Evolutionary conservation across 2,113 vertebrate genomes (phyloP), one percentile per base, ranked within the genome.

Genomic region (Carollia perspicillata): DNA sequence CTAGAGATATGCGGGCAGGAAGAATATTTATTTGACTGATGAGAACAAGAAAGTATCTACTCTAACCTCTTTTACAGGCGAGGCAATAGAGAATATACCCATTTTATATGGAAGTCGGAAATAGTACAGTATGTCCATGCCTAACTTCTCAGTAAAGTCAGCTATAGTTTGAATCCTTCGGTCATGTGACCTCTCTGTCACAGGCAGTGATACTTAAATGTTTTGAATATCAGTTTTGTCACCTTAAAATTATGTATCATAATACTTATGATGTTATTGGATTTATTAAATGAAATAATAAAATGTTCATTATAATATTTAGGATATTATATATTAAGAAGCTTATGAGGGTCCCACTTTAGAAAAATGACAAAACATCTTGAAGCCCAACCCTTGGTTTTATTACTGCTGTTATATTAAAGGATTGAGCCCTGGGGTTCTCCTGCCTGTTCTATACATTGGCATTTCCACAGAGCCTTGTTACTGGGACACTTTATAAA

Each of bases 41-140:
- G 30, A 87, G 44, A 87, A 74, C 9, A 93, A 89, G 11, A 53
- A 63, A 77, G 3, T 37, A 55, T 58, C 26, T 78, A 72, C 23
- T 63, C 30, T 84, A 35, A 55, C 4, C 7, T 17, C 13, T 55
- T 69, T 63, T 47, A 53, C 1, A 77, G 2, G 13, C 47, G 8
- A 68, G 17, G 6, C 44, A 84, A 35, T 22, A 69, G 8, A 85
- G 14, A 18, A n/a, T 10, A 12, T 26, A 72, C 47, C 66, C 44
- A 77, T 74, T 84, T 47, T 33, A 33, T 79, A 84, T 79, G 4
- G 10, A 66, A 88, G 28, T 90, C 44, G 58, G 35, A 94, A 60
- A 69, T 26, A 60, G 18, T n/a, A 35, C 0, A 44, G 0, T 9
- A 5, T 37, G 1, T 28, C 63, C 1, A 26, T 88, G 23, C 1